Conservation (phyloP, 2,113 vertebrate genomes). For the Gobio gobio region DNA sequence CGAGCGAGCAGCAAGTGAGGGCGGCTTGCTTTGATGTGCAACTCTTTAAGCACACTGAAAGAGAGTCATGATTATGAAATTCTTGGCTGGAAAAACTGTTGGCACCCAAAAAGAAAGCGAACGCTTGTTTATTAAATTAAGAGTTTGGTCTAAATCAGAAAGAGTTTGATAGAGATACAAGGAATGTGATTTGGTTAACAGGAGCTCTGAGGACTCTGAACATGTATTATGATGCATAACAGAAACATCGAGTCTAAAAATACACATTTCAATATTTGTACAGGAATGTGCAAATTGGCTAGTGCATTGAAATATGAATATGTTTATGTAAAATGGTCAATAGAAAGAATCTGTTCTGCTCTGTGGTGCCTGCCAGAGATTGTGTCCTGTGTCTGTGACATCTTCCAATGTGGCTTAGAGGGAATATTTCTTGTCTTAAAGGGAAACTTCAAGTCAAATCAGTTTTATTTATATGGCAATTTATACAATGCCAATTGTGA, state of each 20-base stretch:
- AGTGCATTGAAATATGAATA: background rate
- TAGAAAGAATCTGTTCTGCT: background rate
- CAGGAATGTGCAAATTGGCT: background rate
- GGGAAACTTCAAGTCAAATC: background rate
- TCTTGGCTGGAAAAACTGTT: background rate
- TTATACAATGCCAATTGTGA: background rate
- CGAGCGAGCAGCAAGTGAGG: background rate
- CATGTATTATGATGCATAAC: background rate
- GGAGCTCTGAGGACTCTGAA: background rate
- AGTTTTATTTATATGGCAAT: background rate
- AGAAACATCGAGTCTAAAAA: background rate
- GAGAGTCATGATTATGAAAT: background rate
- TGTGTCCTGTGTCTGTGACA: background rate
- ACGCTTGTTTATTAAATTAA: background rate
- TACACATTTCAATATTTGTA: background rate
- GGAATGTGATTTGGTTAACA: background rate
- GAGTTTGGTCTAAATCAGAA: background rate
- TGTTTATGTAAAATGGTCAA: background rate
- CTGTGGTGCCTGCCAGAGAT: background rate
- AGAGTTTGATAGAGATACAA: background rate
- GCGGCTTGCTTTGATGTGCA: constrained; percentile 34
- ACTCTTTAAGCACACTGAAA: constrained; percentile 26
- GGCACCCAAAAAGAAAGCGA: background rate
- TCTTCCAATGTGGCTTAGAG: background rate
- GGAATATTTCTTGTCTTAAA: background rate